phyloP scores from a whole-genome alignment of 2,113 vertebrate species.

The Psilopsiagon aurifrons region DNA sequence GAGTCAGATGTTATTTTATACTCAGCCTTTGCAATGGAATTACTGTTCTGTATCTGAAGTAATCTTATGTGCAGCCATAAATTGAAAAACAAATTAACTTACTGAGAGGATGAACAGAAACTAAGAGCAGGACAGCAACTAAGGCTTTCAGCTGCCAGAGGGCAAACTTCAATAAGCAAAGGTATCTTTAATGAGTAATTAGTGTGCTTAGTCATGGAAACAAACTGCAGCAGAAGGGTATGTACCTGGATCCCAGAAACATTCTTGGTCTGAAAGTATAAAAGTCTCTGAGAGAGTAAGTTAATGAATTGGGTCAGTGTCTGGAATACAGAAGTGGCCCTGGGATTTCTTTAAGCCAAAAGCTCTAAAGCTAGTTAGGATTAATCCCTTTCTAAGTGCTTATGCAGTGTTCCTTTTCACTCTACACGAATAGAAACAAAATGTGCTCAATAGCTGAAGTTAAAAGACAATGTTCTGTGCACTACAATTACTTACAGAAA shows the following conservation, averaged over 20 bases:
- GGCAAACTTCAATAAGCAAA: background rate
- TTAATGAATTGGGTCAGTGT: background rate
- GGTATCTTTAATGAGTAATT: background rate
- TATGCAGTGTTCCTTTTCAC: background rate
- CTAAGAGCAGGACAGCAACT: background rate
- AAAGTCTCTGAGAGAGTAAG: background rate
- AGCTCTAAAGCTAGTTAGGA: constrained; percentile 34
- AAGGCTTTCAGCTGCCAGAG: background rate
- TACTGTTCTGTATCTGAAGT: background rate
- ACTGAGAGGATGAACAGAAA: background rate
- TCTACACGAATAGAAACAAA: constrained; percentile 2
- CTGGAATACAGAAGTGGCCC: background rate
- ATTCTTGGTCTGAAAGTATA: background rate
- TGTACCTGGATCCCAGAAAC: background rate
- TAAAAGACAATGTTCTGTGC: background rate
- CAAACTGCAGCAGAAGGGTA: background rate
- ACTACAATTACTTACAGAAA: constrained; percentile 80
- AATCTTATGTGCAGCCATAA: background rate
- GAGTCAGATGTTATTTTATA: background rate
- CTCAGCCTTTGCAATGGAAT: background rate
- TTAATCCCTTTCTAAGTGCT: constrained; percentile 10
- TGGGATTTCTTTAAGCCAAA: constrained; percentile 12
- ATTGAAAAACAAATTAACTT: background rate
- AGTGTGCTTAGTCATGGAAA: background rate
- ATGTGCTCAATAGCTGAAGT: background rate